Evolutionary conservation across 2,888 invertebrate species (phyloP).

Genomic region (Caenorhabditis plicata): DNA sequence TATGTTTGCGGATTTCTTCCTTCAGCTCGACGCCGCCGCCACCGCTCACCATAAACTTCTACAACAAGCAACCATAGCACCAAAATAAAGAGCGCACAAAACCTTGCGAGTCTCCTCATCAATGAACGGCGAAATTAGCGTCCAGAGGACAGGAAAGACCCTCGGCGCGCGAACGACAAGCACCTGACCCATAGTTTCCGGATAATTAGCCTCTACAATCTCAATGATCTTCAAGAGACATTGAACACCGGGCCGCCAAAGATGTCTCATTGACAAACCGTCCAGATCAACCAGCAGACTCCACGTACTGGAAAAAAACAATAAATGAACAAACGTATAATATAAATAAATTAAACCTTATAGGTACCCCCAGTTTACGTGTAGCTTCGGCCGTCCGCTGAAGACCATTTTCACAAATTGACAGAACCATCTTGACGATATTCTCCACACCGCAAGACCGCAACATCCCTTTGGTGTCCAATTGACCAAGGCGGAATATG

Average conservation of each 20-base stretch:
- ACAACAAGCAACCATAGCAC: neutral
- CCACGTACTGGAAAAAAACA: conserved; percentile 80
- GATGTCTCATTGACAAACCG: conserved; percentile 89
- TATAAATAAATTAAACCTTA: no score
- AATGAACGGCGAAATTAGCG: conserved; percentile 89
- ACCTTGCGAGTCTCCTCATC: conserved; percentile 81
- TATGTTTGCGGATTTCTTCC: conserved; percentile 77
- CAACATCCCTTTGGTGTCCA: conserved; percentile 92
- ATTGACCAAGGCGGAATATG: conserved; percentile 83
- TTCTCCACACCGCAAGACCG: conserved; percentile 89
- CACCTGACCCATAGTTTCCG: conserved; percentile 70
- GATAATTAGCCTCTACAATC: conserved; percentile 72
- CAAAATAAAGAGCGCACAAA: no score
- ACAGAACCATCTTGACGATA: conserved; percentile 77
- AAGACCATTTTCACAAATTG: conserved; percentile 82
- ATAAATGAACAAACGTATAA: no score
- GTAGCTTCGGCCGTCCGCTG: conserved; percentile 84
- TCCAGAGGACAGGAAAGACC: conserved; percentile 93
- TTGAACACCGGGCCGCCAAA: conserved; percentile 88
- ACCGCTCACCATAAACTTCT: conserved; percentile 75
- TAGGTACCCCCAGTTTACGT: conserved; percentile 77
- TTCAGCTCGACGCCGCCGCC: conserved; percentile 71
- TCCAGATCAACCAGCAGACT: conserved; percentile 87
- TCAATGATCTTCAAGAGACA: conserved; percentile 75
- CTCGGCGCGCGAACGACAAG: conserved; percentile 87